Conservation (phyloP, 2,797 vertebrate species). For the Anguilla anguilla region DNA sequence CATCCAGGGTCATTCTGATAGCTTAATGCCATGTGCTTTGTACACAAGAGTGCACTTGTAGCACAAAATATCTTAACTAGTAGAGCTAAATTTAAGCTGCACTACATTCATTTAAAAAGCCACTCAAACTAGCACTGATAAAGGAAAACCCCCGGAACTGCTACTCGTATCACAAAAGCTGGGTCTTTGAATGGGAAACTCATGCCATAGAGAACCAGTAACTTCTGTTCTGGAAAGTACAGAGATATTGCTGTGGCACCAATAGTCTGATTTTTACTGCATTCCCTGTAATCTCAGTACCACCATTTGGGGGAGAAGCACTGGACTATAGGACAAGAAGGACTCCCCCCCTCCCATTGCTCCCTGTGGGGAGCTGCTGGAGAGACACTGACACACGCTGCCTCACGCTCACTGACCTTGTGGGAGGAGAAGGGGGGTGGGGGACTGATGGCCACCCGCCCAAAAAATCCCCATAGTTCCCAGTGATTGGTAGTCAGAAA, state of each 20-base stretch:
- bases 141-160: not conserved
- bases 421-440: not conserved
- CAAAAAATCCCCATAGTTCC: conserved; percentile 10
- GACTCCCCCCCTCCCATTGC: not conserved
- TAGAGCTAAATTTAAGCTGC: not conserved
- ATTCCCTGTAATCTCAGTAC: not conserved
- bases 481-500: not conserved
- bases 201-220: too few relatives aligned
- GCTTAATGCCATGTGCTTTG: not conserved
- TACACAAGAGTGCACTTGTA: not conserved
- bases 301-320: not conserved
- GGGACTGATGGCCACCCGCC: not conserved
- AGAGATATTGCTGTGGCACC: too few relatives aligned
- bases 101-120: not conserved
- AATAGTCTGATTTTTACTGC: too few relatives aligned
- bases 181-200: not conserved
- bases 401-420: conserved; percentile 10
- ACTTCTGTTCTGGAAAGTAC: too few relatives aligned
- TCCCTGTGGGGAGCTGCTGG: not conserved
- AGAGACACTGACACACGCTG: not conserved
- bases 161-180: not conserved
- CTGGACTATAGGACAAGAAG: not conserved
- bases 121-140: not conserved
- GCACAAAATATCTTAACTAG: not conserved
- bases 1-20: not conserved